phyloP scores from a whole-genome alignment of 2,797 vertebrate species.

The Ctenochaetus hawaiiensis region DNA sequence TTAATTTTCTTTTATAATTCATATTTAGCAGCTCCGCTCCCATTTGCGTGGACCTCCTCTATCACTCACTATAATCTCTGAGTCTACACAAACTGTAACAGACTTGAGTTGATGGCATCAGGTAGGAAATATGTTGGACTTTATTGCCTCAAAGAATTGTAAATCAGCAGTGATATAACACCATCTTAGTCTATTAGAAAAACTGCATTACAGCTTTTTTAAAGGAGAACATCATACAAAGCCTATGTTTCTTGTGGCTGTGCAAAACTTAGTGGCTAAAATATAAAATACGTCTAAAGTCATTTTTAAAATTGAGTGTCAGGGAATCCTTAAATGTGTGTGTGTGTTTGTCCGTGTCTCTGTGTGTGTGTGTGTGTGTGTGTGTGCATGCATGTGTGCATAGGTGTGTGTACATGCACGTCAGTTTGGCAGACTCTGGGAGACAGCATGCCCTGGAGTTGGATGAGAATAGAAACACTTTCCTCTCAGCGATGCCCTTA shows the following conservation, averaged over 20 bases:
- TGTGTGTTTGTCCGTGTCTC: too few relatives aligned
- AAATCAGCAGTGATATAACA: slow-evolving; percentile 35
- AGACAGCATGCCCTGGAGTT: slow-evolving; percentile 74
- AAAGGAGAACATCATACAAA: slow-evolving; percentile 45
- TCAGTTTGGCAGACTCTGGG: slow-evolving; percentile 61
- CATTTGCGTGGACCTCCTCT: slow-evolving; percentile 1
- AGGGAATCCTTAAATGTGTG: not conserved
- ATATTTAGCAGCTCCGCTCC: slow-evolving; percentile 13
- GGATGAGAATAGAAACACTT: slow-evolving; percentile 80
- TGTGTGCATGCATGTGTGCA: not conserved
- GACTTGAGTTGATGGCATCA: slow-evolving; percentile 22
- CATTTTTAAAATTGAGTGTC: slow-evolving; percentile 6
- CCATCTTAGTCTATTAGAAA: slow-evolving; percentile 17
- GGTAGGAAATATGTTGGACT: slow-evolving; percentile 15
- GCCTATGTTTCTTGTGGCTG: not conserved
- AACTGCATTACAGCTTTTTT: slow-evolving; percentile 46
- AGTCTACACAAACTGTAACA: slow-evolving; percentile 32
- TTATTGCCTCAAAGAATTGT: slow-evolving; percentile 41
- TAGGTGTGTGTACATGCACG: slow-evolving; percentile 47
- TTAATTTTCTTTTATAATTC: slow-evolving; percentile 26
- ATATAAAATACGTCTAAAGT: not conserved
- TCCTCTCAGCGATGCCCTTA: slow-evolving; percentile 79
- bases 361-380: too few relatives aligned
- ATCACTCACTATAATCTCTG: slow-evolving; percentile 11
- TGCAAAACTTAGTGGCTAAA: slow-evolving; percentile 1